phyloP scores from a whole-genome alignment of 2,888 invertebrate genomes.

The Caenorhabditis japonica region DNA sequence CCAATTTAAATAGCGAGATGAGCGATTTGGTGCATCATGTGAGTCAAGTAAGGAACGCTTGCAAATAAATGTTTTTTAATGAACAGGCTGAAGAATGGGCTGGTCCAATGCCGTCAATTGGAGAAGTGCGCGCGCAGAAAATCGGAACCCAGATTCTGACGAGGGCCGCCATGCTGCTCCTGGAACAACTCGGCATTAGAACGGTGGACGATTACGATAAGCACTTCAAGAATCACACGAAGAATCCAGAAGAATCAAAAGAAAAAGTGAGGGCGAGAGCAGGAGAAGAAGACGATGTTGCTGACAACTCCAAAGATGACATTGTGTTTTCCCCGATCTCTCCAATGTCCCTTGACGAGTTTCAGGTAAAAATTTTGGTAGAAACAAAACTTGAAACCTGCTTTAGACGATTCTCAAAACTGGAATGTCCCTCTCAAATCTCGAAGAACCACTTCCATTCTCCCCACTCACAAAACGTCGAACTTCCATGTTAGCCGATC shows the following conservation, averaged over 20 bases:
- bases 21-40: conserved; percentile 41
- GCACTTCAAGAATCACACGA: not conserved
- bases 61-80: too few species aligned
- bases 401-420: conserved; percentile 6
- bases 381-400: not conserved
- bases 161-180: conserved; percentile 6
- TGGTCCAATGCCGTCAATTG: not conserved
- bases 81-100: conserved; percentile 1
- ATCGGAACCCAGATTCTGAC: conserved; percentile 1
- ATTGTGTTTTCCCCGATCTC: conserved; percentile 1
- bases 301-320: not conserved
- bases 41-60: not conserved
- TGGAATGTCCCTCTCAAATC: conserved; percentile 3
- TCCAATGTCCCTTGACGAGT: conserved; percentile 6
- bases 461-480: conserved; percentile 26
- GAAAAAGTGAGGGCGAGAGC: not conserved
- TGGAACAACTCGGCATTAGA: conserved; percentile 27
- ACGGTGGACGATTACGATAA: conserved; percentile 19
- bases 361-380: conserved; percentile 11
- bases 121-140: not conserved
- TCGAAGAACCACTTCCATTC: conserved; percentile 14
- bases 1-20: conserved; percentile 38
- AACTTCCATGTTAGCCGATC: conserved; percentile 23
- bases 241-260: not conserved
- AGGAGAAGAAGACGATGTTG: too few species aligned